A percentile compares a stretch with the other conserved stretches of the same genome.
These are phyloP conservation scores for Orbicella faveolata DNA, from an alignment of 64 coral and sea anemone genomes.

Conservation along the genomic window DNA sequence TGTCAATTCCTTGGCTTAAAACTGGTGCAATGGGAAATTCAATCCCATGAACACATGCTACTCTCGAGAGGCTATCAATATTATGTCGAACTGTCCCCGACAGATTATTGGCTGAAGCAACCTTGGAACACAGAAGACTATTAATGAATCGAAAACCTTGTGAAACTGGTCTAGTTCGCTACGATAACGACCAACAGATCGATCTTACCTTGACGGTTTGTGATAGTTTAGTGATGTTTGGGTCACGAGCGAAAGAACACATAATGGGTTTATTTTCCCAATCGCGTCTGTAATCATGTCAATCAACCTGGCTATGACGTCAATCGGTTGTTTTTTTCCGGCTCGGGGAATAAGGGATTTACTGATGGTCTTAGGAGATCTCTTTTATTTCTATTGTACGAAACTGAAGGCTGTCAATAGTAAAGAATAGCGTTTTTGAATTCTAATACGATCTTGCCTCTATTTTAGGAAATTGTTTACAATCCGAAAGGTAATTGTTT, in stretches of 20 bases:
- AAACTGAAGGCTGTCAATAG: background rate
- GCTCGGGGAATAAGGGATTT: constrained; percentile 41
- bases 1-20: background rate
- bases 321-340: constrained; percentile 37
- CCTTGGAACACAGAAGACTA: background rate
- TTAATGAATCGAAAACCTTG: background rate
- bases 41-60: constrained; percentile 25
- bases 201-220: constrained; percentile 25
- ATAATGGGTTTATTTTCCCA: constrained; percentile 3
- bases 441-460: background rate
- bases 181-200: background rate
- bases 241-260: constrained; percentile 31
- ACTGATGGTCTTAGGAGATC: constrained; percentile 30
- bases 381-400: constrained; percentile 23
- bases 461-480: constrained; percentile 27
- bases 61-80: background rate
- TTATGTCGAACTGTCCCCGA: background rate
- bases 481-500: constrained; percentile 6
- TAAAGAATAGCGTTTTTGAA: background rate
- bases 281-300: background rate
- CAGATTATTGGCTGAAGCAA: background rate
- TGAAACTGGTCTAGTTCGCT: background rate
- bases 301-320: constrained; percentile 26
- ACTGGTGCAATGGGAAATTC: constrained; percentile 13
- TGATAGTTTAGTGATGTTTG: constrained; percentile 33